A percentile compares a stretch with the other conserved stretches of the same genome.
These are phyloP conservation scores for Platynereis dumerilii DNA, from an alignment of 2,888 invertebrate genomes.

Conservation along the genomic window DNA sequence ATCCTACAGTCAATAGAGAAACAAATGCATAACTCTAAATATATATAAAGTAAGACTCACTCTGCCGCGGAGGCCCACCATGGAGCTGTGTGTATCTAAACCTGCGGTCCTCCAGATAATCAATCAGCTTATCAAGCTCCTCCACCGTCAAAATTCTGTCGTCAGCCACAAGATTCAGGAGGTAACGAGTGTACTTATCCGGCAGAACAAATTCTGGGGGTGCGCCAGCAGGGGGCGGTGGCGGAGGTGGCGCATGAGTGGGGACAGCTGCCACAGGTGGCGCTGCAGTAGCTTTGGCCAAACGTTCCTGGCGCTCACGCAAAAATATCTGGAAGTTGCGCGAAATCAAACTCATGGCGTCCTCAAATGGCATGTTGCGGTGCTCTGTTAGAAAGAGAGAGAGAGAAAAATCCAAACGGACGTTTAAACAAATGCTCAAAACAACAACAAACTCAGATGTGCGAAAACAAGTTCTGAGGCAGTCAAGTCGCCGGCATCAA, in stretches of 20 bases:
- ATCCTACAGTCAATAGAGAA: too few relatives aligned
- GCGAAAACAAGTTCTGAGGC: too few relatives aligned
- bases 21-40: too few relatives aligned
- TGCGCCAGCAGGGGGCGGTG: slow-evolving; percentile 7
- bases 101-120: slow-evolving; percentile 76
- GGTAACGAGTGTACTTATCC: slow-evolving; percentile 52
- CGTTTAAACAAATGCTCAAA: slow-evolving; percentile 8
- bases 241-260: slow-evolving; percentile 17
- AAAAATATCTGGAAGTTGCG: slow-evolving; percentile 58
- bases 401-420: too few relatives aligned
- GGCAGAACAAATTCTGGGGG: slow-evolving; percentile 48
- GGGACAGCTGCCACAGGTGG: slow-evolving; percentile 47
- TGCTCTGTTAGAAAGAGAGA: slow-evolving; percentile 73
- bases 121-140: slow-evolving; percentile 59
- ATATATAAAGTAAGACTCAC: too few relatives aligned
- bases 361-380: slow-evolving; percentile 93
- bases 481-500: too few relatives aligned
- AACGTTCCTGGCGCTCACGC: too few relatives aligned
- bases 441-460: slow-evolving; percentile 6
- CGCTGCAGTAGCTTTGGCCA: slow-evolving; percentile 51
- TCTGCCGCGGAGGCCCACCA: too few relatives aligned
- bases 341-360: slow-evolving; percentile 80
- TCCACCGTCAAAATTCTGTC: slow-evolving; percentile 69
- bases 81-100: too few relatives aligned
- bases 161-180: slow-evolving; percentile 82